Percentiles rank a stretch among this genome's conserved stretches.
These are phyloP conservation scores for Drosophila nebulosa DNA, from an alignment of 1,140 invertebrate genomes.

Conservation along the genomic window DNA sequence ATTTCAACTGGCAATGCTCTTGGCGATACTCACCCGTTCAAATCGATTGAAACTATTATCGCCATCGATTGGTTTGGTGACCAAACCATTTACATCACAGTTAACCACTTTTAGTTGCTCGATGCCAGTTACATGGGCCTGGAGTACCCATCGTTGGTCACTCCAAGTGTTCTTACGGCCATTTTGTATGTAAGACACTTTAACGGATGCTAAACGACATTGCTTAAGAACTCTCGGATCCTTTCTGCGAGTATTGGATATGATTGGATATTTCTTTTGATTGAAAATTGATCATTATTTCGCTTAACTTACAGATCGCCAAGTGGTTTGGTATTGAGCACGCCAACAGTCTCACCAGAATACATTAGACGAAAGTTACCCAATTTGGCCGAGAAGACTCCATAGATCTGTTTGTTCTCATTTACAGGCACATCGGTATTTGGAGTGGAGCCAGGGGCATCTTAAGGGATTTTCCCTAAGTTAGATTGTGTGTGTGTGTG, in stretches of 20 bases:
- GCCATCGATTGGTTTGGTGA: background rate
- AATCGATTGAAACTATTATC: background rate
- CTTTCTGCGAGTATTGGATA: background rate
- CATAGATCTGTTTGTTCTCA: conserved; percentile 21
- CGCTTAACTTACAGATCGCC: conserved; percentile 11
- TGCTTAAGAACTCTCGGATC: background rate
- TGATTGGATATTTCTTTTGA: background rate
- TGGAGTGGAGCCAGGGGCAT: background rate
- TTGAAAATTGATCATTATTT: background rate
- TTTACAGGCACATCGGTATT: background rate
- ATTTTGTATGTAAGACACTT: background rate
- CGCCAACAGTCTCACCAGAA: conserved; percentile 11
- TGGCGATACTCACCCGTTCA: background rate
- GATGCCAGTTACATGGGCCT: background rate
- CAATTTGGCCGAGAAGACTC: conserved; percentile 9
- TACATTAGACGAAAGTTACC: conserved; percentile 10
- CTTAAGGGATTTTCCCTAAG: background rate
- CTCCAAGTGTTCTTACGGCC: too few species aligned
- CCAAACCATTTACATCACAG: background rate
- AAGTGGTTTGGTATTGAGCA: conserved; percentile 7
- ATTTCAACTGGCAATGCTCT: too few species aligned
- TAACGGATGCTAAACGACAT: background rate
- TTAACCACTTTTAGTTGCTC: background rate
- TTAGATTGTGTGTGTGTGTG: too few species aligned
- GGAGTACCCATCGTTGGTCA: background rate